Percentiles rank a stretch among this genome's conserved stretches.
Conservation (phyloP, 1,140 invertebrate genomes). For the Lethrus apterus region DNA sequence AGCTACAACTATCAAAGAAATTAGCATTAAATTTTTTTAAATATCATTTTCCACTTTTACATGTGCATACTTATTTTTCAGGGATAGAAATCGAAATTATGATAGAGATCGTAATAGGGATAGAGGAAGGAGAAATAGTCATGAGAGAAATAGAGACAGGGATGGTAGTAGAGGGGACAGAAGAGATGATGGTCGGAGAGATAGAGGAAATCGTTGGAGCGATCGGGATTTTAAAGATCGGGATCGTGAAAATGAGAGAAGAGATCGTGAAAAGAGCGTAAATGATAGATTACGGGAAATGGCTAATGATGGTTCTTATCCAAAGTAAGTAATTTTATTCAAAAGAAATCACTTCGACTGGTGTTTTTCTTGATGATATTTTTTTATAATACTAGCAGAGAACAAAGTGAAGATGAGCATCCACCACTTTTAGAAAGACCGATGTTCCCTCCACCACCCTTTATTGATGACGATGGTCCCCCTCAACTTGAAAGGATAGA, state of each 20-base stretch:
- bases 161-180: constrained; percentile 24
- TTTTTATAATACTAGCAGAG: too few relatives aligned
- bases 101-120: constrained; percentile 35
- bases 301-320: constrained; percentile 25
- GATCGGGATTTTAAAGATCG: constrained; percentile 35
- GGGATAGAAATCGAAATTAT: constrained; percentile 23
- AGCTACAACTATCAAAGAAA: constrained; percentile 13
- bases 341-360: neutral
- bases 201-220: constrained; percentile 29
- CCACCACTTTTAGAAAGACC: constrained; percentile 20
- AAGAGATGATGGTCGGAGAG: constrained; percentile 35
- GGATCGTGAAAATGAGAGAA: constrained; percentile 19
- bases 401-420: constrained; percentile 5
- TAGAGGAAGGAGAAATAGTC: constrained; percentile 25
- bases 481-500: neutral
- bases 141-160: constrained; percentile 26
- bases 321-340: too few relatives aligned
- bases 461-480: neutral
- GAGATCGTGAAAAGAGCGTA: constrained; percentile 34
- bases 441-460: constrained; percentile 17
- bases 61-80: neutral
- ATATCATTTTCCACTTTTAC: neutral
- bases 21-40: neutral
- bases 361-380: constrained; percentile 4
- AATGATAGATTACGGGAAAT: constrained; percentile 37